phyloP scores from a whole-genome alignment of 2,113 vertebrate species.

The Petroica traversi region DNA sequence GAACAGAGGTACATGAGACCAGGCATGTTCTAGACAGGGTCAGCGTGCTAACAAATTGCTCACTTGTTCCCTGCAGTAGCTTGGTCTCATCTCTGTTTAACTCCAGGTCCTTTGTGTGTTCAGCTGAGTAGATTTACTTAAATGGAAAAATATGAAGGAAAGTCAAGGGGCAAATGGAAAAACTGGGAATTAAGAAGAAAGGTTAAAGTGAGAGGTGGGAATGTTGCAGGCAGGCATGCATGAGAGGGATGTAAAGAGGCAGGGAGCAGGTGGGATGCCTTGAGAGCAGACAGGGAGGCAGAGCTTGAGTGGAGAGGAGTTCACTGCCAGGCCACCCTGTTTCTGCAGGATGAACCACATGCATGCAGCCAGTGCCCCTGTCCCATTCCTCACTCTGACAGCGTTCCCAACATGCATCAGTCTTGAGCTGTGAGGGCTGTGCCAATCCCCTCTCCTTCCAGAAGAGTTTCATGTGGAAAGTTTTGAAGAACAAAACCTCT shows the following conservation, averaged over 20 bases:
- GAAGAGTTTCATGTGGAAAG: not conserved
- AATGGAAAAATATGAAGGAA: not conserved
- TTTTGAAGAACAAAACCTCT: conserved; percentile 3
- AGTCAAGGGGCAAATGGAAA: not conserved
- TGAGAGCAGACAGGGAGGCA: not conserved
- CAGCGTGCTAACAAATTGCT: not conserved
- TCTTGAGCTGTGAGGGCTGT: not conserved
- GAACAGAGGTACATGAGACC: not conserved
- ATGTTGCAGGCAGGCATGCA: not conserved
- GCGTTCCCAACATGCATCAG: rapidly evolving
- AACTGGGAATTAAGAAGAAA: not conserved
- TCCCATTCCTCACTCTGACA: not conserved
- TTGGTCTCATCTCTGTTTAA: not conserved
- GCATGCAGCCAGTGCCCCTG: not conserved
- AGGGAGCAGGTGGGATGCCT: not conserved
- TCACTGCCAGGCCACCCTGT: not conserved
- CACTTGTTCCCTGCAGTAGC: not conserved
- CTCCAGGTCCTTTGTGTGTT: not conserved
- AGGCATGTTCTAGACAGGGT: not conserved
- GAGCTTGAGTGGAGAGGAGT: rapidly evolving
- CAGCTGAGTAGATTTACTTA: not conserved
- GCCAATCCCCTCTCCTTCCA: not conserved
- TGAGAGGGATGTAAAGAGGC: not conserved
- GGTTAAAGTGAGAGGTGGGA: not conserved
- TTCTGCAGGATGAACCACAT: not conserved